Evolutionary conservation across 2,113 vertebrate genomes (phyloP).

Genomic region (Trogon melanurus): DNA sequence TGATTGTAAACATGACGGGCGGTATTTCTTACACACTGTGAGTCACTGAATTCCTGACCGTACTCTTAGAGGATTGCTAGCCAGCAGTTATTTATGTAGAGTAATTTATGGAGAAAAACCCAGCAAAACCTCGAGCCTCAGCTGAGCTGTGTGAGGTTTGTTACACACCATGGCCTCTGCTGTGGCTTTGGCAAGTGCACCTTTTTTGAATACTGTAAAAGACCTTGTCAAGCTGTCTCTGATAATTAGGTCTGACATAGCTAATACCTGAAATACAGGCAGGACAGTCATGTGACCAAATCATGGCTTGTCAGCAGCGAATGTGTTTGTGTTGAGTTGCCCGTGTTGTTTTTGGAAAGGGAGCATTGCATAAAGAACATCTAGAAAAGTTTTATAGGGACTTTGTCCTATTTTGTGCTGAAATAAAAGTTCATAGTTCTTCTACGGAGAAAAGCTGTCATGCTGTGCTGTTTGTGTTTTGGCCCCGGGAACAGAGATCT

Average conservation of each 20-base stretch:
- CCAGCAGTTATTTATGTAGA: not conserved
- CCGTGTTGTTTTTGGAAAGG: not conserved
- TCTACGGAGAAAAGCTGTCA: too few species aligned
- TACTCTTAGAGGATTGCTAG: not conserved
- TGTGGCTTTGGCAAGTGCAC: not conserved
- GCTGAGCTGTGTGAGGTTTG: not conserved
- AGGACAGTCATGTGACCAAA: slow-evolving; percentile 34
- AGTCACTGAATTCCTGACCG: not conserved
- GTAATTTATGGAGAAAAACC: not conserved
- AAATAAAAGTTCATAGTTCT: not conserved
- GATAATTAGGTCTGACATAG: slow-evolving; percentile 47
- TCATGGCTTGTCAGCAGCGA: slow-evolving; percentile 9
- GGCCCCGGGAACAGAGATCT: too few species aligned
- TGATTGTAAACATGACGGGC: not conserved
- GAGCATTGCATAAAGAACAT: not conserved
- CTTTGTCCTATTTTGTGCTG: not conserved
- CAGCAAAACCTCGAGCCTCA: not conserved
- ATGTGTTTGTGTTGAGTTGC: slow-evolving; percentile 1
- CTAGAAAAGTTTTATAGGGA: not conserved
- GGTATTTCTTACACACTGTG: not conserved
- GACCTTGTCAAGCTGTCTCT: slow-evolving; percentile 19
- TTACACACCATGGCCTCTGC: not conserved
- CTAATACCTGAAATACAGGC: slow-evolving; percentile 53
- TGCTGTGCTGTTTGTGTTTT: too few species aligned
- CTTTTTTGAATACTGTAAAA: slow-evolving; percentile 12